Base-by-base conservation (phyloP, 2,113 vertebrate species). In the Xenotilapia longispinis region DNA sequence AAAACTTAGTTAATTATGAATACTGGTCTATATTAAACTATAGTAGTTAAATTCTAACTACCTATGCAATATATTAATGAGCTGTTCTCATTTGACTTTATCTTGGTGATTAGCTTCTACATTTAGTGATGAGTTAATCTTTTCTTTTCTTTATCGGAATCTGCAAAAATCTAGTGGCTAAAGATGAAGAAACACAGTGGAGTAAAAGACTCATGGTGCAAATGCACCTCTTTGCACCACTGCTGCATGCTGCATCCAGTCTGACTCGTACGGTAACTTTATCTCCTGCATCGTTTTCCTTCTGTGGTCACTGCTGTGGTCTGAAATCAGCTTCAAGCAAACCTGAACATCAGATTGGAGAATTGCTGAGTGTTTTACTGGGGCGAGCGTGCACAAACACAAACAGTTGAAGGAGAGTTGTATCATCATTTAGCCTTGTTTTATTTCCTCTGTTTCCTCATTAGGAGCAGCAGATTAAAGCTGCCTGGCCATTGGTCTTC, bases 401-500 rank as follows among this genome's bases (percentile, higher is more conserved):
- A 55, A 81, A 88, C 54, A 60, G 80, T 7, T 87, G 96, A 93
- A 96, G 96, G 96, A 96, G 95, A 97, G 96, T 96, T 93, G 95
- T 95, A 95, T 97, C 97, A 97, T 98, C 97, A 97, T 98, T 98
- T 97, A 96, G 97, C 95, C 96, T 94, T 90, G 95, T 94, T 96
- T 94, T 94, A 91, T 95, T 96, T 94, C 94, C 97, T 96, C 94
- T 95, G 96, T 97, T 97, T 97, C 97, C 97, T 98, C 97, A 97
- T 99, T 97, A 97, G 95, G 93, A 88, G 97, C 95, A 96, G 96
- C 96, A 97, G 96, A 97, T 95, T 96, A 95, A 97, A 96, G 93
- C 85, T 92, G 95, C 96, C 95, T 94, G 95, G 95, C 96, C 97
- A 97, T 98, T 98, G 97, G 97, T 97, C 97, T 98, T 98, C 98